Evolutionary conservation across 2,113 vertebrate genomes (phyloP).

Genomic region (Crotophaga sulcirostris): DNA sequence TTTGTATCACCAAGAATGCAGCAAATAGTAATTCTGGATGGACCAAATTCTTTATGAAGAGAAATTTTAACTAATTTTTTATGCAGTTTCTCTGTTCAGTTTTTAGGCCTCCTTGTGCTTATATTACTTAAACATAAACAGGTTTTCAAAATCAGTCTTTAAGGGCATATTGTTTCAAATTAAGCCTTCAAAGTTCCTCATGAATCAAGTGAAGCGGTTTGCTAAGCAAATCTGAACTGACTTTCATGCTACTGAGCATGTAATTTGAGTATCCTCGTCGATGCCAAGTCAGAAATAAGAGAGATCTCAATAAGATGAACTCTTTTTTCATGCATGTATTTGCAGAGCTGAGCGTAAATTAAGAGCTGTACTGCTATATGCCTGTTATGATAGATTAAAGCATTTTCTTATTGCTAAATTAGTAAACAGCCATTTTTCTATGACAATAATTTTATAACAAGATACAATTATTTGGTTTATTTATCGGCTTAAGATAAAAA

Average conservation of each 20-base stretch:
- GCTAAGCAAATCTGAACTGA: background rate
- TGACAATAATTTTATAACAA: background rate
- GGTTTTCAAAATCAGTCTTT: background rate
- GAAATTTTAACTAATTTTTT: background rate
- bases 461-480: background rate
- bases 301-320: background rate
- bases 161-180: background rate
- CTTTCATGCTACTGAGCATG: accelerated
- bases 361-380: background rate
- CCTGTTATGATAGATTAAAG: background rate
- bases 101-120: background rate
- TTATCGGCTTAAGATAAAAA: background rate
- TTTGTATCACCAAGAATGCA: background rate
- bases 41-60: background rate
- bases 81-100: background rate
- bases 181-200: background rate
- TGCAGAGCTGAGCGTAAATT: background rate
- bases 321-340: background rate
- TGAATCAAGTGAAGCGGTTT: background rate
- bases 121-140: background rate
- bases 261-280: background rate
- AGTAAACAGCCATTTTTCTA: background rate
- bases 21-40: background rate
- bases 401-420: background rate
- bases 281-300: background rate